These are phyloP conservation scores for Conomelus anceps DNA, from an alignment of 2,888 invertebrate genomes.

Conservation along the genomic window DNA sequence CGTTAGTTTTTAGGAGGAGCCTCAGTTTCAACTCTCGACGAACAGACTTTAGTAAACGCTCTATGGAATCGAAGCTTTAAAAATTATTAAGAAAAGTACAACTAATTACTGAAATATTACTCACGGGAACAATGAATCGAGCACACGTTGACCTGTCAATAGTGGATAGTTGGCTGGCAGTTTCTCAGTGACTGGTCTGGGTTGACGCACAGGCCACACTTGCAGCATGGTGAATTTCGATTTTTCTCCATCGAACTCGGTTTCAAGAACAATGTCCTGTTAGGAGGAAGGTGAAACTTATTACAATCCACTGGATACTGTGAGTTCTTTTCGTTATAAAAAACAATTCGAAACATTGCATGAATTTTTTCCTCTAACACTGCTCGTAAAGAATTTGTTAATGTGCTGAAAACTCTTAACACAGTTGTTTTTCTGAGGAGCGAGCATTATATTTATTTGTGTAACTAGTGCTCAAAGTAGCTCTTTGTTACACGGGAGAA, in stretches of 20 bases:
- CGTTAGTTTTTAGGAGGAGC: too few species aligned
- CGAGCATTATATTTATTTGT: too few species aligned
- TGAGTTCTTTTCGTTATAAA: too few species aligned
- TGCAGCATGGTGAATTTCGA: constrained; percentile 93
- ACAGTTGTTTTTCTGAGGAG: too few species aligned
- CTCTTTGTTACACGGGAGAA: too few species aligned
- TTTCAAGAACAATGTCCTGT: constrained; percentile 92
- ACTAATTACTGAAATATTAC: too few species aligned
- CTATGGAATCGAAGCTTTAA: too few species aligned
- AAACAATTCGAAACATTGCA: neutral
- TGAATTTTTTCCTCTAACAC: neutral
- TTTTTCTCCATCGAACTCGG: constrained; percentile 95
- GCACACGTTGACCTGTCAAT: constrained; percentile 94
- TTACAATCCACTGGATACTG: too few species aligned
- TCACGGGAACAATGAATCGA: constrained; percentile 97
- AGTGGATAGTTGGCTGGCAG: constrained; percentile 97
- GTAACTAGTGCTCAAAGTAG: too few species aligned
- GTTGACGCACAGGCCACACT: constrained; percentile 99
- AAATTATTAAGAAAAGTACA: too few species aligned
- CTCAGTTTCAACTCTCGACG: too few species aligned
- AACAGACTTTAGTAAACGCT: too few species aligned
- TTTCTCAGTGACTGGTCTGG: constrained; percentile 94
- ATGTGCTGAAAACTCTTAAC: constrained; percentile 16
- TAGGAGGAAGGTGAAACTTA: neutral
- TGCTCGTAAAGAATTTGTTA: neutral